Evolutionary conservation across 2,113 vertebrate species (phyloP).

Genomic region (Climacteris rufus): DNA sequence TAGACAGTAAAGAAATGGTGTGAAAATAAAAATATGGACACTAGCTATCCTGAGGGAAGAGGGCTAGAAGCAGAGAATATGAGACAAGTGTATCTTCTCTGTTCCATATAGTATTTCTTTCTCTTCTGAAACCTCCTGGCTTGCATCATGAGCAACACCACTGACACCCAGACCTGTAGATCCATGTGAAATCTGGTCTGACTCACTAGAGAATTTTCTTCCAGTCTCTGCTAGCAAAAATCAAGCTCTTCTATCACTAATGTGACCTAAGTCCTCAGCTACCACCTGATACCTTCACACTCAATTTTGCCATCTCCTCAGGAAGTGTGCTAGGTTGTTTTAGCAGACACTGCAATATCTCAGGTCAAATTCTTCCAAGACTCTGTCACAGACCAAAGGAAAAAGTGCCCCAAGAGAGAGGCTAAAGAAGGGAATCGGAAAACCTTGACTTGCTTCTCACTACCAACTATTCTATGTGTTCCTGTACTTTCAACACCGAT

Average conservation of each 20-base stretch:
- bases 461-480: neutral
- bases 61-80: neutral
- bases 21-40: neutral
- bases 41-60: neutral
- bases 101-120: neutral
- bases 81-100: neutral
- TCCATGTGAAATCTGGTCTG: neutral
- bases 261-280: neutral
- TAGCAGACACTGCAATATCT: neutral
- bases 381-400: neutral
- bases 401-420: neutral
- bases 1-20: neutral
- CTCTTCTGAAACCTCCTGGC: neutral
- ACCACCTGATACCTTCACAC: neutral
- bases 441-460: neutral
- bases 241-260: neutral
- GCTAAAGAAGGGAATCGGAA: neutral
- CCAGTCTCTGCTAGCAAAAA: neutral
- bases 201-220: neutral
- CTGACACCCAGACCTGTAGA: neutral
- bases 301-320: neutral
- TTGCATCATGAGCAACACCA: rapidly evolving
- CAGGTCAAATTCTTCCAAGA: neutral
- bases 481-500: neutral
- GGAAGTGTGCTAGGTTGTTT: neutral